Base-by-base conservation (phyloP, 2,113 vertebrate genomes). In the Machaerirhynchus nigripectus region DNA sequence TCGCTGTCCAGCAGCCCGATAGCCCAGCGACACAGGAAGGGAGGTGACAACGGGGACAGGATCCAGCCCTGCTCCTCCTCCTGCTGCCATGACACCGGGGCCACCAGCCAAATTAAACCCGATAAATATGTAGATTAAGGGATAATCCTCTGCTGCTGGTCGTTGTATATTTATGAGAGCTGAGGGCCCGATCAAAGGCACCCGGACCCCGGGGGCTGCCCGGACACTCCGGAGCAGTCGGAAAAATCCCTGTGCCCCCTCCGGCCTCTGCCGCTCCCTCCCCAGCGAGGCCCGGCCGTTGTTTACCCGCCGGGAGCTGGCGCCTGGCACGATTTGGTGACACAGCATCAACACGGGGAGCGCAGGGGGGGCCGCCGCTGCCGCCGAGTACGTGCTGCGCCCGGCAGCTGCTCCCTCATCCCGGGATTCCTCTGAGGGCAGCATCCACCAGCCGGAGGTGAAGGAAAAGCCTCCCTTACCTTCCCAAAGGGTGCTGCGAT, bases 61-160 rank as follows among this genome's bases (percentile, higher is more conserved):
- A 52, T 6, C 14, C 42, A 35, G 64, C 77, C 86, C 91, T 27
- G 49, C 73, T 82, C 28, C 53, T 37, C 59, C 60, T 31, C 1
- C 3, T 5, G 56, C 81, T 57, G 82, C 50, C 40, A 5, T 0
- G 15, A 30, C 80, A 23, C 76, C 60, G 42, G 28, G 56, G 46
- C 89, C 73, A 59, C 56, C 83, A 21, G 76, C 7, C 80, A 57
- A 89, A 96, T 95, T 59, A 92, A 95, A 68, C 37, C 50, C 67
- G 4, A 27, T 39, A 47, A 93, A 95, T 78, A 84, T 84, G 88
- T 33, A 90, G 83, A 89, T 91, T 68, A 84, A 47, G 46, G 64
- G 87, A 55, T 93, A 93, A 95, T 96, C 91, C 90, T 64, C 46
- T 9, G 24, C 47, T 9, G 75, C 69, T 23, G 59, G 5, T 35